Evolutionary conservation across 2,888 invertebrate species (phyloP), one percentile per base, ranked within the genome.

Genomic region (Cryptosula pallasiana): DNA sequence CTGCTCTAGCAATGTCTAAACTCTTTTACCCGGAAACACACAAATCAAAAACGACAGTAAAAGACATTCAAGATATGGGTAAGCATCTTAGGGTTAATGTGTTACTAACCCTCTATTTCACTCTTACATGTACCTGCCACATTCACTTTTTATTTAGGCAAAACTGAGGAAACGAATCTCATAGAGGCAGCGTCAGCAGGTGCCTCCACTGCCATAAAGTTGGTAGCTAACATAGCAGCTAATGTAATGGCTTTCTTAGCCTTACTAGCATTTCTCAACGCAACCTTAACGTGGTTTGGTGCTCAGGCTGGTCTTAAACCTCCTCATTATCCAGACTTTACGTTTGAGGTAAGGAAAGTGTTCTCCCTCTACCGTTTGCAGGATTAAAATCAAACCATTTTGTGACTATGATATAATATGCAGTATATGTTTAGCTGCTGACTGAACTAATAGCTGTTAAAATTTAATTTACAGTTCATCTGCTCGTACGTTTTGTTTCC

Each of bases 231-330:
- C 76, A 94, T 98, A 74, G 89, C 92, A 13, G 94, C 95, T 13
- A 96, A 95, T 79, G 88, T 98, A n/a, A 90, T 97, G 0, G 94
- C 95, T 0, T 95, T 95, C 80, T 89, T 96, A 0, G 90, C 95
- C 0, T 90, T 94, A 77, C 87, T 97, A 1, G 90, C 92, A 0
- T 93, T 96, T 80, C 78, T 93, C 0, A 94, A 97, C 84, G 90
- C 90, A 0, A 78, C 92, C 0, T 85, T 95, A 5, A 88, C 88
- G 1, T 98, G 94, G 91, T 86, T 92, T 72, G 95, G 94, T 0
- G 87, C 86, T 45, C 79, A 79, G 74, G 74, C 81, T 3, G 80
- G 80, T 55, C 71, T 75, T 1, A n/a, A 69, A n/a, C 71, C 32
- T 5, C 72, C 72, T 32, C 55, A 73, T 20, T 9, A 74, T 27